Evolutionary conservation across 2,888 invertebrate genomes (phyloP).

Genomic region (Scaeva pyrastri): DNA sequence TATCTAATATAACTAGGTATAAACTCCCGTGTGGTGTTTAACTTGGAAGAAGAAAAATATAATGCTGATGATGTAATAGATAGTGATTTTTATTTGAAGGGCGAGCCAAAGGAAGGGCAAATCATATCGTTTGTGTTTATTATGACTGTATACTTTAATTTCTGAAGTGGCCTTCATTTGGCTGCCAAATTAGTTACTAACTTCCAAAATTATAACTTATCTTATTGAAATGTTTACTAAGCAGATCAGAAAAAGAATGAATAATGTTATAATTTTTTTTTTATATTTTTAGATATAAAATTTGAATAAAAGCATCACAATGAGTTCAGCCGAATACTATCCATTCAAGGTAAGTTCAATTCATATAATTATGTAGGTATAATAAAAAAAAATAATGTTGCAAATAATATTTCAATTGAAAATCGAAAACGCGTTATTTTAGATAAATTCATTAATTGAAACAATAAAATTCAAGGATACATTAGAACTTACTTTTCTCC

Average conservation of each 20-base stretch:
- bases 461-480: too few relatives aligned
- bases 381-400: conserved; percentile 9
- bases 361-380: too few relatives aligned
- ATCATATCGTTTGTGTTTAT: not conserved
- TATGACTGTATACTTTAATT: conserved; percentile 7
- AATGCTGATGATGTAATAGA: conserved; percentile 59
- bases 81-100: conserved; percentile 32
- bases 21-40: not conserved
- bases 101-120: conserved; percentile 21
- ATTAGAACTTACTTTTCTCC: too few relatives aligned
- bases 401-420: too few relatives aligned
- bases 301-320: conserved; percentile 83
- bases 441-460: too few relatives aligned
- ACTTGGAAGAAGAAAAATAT: conserved; percentile 24
- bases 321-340: conserved; percentile 93
- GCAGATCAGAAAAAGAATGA: not conserved
- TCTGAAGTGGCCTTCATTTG: not conserved
- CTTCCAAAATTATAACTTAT: conserved; percentile 33
- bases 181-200: conserved; percentile 13
- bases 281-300: conserved; percentile 63
- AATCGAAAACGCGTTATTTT: too few relatives aligned
- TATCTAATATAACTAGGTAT: not conserved
- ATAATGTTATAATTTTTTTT: conserved; percentile 42
- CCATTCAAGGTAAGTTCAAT: conserved; percentile 90
- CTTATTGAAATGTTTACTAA: conserved; percentile 18